These are phyloP conservation scores for Brachypodius melanocephalos DNA, from an alignment of 2,113 vertebrate genomes.

Conservation along the genomic window DNA sequence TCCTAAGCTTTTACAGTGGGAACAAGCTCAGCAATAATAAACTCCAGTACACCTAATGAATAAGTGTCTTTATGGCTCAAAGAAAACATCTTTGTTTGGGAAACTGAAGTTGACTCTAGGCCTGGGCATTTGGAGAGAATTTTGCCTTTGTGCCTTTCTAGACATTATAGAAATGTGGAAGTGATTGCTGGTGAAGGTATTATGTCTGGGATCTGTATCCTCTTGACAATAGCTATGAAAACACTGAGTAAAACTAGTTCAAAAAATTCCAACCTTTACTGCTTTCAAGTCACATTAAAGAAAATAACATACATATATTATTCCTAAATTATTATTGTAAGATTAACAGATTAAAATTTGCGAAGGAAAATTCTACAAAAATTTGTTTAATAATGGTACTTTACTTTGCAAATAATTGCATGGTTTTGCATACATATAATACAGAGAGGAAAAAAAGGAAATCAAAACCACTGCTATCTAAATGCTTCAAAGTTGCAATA, in stretches of 20 bases:
- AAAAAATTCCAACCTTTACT: not conserved
- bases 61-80: not conserved
- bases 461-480: constrained; percentile 21
- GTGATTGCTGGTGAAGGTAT: not conserved
- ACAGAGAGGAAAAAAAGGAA: constrained; percentile 39
- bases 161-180: not conserved
- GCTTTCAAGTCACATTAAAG: not conserved
- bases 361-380: not conserved
- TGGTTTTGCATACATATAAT: not conserved
- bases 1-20: not conserved
- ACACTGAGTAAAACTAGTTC: not conserved
- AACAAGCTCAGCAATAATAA: not conserved
- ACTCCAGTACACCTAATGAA: not conserved
- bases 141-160: not conserved
- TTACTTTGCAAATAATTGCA: not conserved
- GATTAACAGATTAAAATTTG: not conserved
- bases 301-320: not conserved
- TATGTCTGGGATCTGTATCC: not conserved
- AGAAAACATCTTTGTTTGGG: not conserved
- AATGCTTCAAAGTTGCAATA: constrained; percentile 60
- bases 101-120: not conserved
- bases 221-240: not conserved
- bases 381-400: not conserved
- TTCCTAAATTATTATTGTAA: not conserved
- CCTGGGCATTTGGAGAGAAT: not conserved